These are phyloP conservation scores for Spongilla lacustris DNA, from an alignment of 37 sponge, comb jelly and placozoan species.

Conservation along the genomic window DNA sequence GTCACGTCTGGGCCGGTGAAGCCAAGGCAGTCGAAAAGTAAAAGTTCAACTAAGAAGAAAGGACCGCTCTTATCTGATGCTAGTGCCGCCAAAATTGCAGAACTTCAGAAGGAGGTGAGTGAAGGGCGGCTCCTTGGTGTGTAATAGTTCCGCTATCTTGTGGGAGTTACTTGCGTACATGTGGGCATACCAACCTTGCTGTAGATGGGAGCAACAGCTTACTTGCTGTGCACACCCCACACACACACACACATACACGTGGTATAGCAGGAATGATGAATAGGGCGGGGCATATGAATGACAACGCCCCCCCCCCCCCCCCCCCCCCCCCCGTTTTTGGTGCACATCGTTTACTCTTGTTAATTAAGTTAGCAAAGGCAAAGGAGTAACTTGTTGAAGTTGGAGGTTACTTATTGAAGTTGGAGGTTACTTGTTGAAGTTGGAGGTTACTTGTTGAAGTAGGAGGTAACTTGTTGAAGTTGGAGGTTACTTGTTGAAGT, in stretches of 20 bases:
- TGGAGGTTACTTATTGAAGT: too few species aligned
- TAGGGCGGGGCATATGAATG: background rate
- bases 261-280: background rate
- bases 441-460: too few species aligned
- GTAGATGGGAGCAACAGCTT: background rate
- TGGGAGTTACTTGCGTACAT: too few species aligned
- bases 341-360: too few species aligned
- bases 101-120: slow-evolving; percentile 4
- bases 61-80: background rate
- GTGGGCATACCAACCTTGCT: background rate
- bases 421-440: too few species aligned
- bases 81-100: background rate
- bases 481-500: too few species aligned
- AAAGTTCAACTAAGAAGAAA: background rate
- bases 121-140: too few species aligned
- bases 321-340: too few species aligned
- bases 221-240: background rate
- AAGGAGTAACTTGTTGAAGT: too few species aligned
- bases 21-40: background rate
- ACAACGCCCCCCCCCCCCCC: background rate
- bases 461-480: too few species aligned
- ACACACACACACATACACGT: background rate
- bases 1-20: background rate
- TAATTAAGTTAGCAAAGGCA: too few species aligned
- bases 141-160: background rate